Conservation (phyloP, 1,140 invertebrate genomes). For the Portunus trituberculatus region DNA sequence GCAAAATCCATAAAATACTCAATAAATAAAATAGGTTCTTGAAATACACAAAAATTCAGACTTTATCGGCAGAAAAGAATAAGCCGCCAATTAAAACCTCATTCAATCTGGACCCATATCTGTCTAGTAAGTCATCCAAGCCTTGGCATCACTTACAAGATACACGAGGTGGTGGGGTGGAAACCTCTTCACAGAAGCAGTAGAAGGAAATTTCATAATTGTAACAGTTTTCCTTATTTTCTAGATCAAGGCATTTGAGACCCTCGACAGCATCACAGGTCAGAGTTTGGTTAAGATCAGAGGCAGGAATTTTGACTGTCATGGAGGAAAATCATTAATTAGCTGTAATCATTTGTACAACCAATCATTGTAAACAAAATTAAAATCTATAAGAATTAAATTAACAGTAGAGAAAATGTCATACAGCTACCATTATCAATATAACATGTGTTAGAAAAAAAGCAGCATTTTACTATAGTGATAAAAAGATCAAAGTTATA, state of each 20-base stretch:
- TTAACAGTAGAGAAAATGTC: too few species aligned
- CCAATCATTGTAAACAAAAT: not conserved
- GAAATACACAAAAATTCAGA: too few species aligned
- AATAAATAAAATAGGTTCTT: too few species aligned
- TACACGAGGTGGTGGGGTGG: not conserved
- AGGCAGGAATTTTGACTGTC: slow-evolving; percentile 74
- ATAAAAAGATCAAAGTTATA: too few species aligned
- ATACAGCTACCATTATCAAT: not conserved
- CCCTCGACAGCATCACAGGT: slow-evolving; percentile 80
- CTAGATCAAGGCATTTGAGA: slow-evolving; percentile 78
- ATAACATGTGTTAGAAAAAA: not conserved
- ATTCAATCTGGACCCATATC: too few species aligned
- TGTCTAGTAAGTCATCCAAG: not conserved
- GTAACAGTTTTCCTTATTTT: slow-evolving; percentile 78
- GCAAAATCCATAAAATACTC: not conserved
- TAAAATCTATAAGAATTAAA: not conserved
- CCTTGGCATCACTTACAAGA: not conserved
- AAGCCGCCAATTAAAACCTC: too few species aligned
- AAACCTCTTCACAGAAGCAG: slow-evolving; percentile 80
- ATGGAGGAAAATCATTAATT: not conserved
- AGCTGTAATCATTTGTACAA: not conserved
- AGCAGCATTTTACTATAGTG: too few species aligned
- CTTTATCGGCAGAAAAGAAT: too few species aligned
- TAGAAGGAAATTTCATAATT: slow-evolving; percentile 81
- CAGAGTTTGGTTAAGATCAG: slow-evolving; percentile 78